Evolutionary conservation across 2,797 vertebrate species (phyloP), one percentile per base, ranked within the genome.

Genomic region (Lacerta agilis): DNA sequence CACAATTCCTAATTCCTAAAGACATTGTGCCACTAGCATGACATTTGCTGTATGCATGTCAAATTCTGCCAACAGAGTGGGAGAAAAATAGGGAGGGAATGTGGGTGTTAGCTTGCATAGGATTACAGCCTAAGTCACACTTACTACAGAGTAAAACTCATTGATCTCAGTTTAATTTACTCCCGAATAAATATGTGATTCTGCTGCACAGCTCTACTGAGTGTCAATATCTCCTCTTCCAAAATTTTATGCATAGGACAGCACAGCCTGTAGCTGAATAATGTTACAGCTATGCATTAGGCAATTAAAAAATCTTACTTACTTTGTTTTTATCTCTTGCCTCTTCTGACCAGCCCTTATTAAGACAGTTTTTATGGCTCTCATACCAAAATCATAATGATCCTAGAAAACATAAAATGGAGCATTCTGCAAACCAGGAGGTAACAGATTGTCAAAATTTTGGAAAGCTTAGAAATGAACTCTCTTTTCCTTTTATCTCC

Each of bases 321-420:
- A 97, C 96, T 91, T 66, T 61, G 67, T 29, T 90, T 93, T 91
- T 76, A 90, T 83, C 3, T 92, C 87, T 80, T 36, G 85, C 87
- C 92, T 96, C 94, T 95, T 96, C 89, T 95, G 95, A 10, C 93
- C 96, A 78, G 95, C 94, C 82, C 95, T 92, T 82, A 93, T 36
- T 83, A 97, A 88, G 78, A 96, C 90, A 7, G 93, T 95, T 94
- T 97, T 97, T 86, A 97, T 92, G 45, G 95, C 92, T 87, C 95
- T 95, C 94, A 97, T 93, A 86, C 96, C 95, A 95, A 97, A 97
- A 89, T 97, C 94, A 90, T 97, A 97, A 89, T 97, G 96, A 76
- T 94, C 96, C 97, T 97, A 89, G 41, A 77, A 89, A 88, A 83
- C 91, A 89, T 49, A 75, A 67, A 5, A 23, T 75, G 36, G 36